A percentile compares a stretch with the other conserved stretches of the same genome.
phyloP scores from a whole-genome alignment of 2,797 vertebrate genomes.

The Ibycter americanus region DNA sequence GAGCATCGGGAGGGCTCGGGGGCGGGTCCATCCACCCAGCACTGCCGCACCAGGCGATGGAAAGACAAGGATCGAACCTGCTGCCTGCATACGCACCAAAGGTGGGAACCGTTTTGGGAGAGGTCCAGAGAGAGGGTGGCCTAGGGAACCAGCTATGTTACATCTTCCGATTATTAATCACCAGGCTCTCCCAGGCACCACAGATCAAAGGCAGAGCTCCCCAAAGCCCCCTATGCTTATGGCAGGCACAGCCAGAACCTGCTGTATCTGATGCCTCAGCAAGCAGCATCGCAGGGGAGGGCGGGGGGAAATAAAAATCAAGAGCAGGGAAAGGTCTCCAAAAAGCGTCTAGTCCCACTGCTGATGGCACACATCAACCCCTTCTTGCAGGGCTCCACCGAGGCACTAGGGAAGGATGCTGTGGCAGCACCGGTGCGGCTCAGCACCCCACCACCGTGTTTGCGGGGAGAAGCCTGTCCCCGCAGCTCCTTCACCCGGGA shows the following conservation, averaged over 20 bases:
- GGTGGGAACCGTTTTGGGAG: not conserved
- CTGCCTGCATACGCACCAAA: not conserved
- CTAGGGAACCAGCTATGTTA: not conserved
- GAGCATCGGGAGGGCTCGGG: accelerated
- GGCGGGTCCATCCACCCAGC: not conserved
- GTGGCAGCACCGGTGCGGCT: accelerated
- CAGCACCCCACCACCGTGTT: accelerated
- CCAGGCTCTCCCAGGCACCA: not conserved
- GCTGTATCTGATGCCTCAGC: accelerated
- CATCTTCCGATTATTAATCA: not conserved
- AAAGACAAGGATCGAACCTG: not conserved
- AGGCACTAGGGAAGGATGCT: not conserved
- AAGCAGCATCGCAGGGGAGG: not conserved
- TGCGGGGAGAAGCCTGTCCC: accelerated
- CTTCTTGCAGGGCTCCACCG: not conserved
- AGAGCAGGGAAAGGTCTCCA: not conserved
- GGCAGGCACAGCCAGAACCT: accelerated
- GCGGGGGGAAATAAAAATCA: too few species aligned
- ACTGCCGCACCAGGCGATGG: accelerated
- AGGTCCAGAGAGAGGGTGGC: not conserved
- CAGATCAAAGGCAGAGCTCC: not conserved
- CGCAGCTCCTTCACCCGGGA: accelerated
- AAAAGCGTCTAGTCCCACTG: not conserved
- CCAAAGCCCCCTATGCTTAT: accelerated
- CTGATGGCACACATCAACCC: not conserved